phyloP scores from a whole-genome alignment of 53 echinoderm and acorn worm species.

The Crossaster papposus region DNA sequence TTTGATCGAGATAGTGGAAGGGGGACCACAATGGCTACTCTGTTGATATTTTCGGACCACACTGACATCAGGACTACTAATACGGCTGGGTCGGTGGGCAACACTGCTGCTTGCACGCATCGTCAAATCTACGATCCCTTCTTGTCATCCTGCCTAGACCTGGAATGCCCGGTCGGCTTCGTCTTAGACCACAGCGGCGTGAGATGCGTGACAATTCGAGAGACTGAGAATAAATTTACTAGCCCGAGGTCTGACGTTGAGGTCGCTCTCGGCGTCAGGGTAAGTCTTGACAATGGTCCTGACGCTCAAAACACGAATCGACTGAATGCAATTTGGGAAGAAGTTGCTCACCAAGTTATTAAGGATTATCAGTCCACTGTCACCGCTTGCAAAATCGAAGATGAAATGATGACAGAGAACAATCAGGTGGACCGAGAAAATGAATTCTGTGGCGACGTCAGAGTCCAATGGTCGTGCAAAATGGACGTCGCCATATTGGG shows the following conservation, averaged over 20 bases:
- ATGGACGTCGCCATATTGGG: neutral
- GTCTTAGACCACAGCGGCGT: neutral
- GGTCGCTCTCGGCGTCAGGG: neutral
- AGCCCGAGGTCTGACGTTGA: neutral
- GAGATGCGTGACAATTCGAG: neutral
- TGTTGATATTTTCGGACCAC: slow-evolving; percentile 23
- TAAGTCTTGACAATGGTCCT: neutral
- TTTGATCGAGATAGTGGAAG: neutral
- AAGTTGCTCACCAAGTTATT: neutral
- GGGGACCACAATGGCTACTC: neutral
- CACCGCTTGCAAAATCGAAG: neutral
- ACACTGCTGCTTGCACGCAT: neutral
- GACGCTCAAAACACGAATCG: neutral
- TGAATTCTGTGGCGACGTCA: neutral
- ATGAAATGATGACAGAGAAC: neutral
- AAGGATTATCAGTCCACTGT: neutral
- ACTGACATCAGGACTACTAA: neutral
- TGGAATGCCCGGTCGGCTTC: slow-evolving; percentile 15
- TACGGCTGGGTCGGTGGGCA: neutral
- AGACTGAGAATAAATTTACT: neutral
- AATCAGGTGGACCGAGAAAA: neutral
- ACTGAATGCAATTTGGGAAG: neutral
- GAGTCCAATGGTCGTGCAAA: neutral
- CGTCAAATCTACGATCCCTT: slow-evolving; percentile 59
- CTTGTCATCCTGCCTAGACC: slow-evolving; percentile 35